Conservation (phyloP, 2,888 invertebrate genomes). For the Cinara cedri region DNA sequence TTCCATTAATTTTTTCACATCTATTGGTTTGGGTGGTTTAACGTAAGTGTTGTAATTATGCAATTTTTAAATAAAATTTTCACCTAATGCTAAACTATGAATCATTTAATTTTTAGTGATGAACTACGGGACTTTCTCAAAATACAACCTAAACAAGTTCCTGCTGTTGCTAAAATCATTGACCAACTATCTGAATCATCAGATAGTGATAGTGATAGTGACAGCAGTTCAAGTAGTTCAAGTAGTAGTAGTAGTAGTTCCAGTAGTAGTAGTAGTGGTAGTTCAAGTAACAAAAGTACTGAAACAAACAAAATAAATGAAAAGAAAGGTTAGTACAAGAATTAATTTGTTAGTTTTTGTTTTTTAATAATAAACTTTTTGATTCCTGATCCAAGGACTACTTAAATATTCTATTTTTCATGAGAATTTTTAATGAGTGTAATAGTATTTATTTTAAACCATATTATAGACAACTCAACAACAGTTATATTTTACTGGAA, state of each 20-base stretch:
- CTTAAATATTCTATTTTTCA: too few species aligned
- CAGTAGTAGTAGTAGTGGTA: constrained; percentile 57
- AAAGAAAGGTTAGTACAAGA: background rate
- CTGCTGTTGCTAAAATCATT: constrained; percentile 63
- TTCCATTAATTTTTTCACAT: constrained; percentile 97
- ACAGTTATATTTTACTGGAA: too few species aligned
- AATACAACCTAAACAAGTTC: constrained; percentile 70
- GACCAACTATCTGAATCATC: constrained; percentile 62
- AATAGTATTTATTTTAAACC: too few species aligned
- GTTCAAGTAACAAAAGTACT: constrained; percentile 12
- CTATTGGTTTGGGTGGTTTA: constrained; percentile 93
- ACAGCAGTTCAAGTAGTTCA: constrained; percentile 22
- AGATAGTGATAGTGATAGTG: constrained; percentile 54
- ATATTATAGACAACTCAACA: too few species aligned
- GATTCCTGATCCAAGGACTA: too few species aligned
- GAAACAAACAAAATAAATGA: background rate
- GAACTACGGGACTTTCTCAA: constrained; percentile 88
- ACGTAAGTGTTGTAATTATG: constrained; percentile 68
- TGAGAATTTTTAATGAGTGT: too few species aligned
- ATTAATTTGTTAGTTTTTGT: background rate
- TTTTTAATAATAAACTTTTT: background rate
- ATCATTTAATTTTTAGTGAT: constrained; percentile 65
- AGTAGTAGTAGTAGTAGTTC: constrained; percentile 58
- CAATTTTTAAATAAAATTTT: background rate
- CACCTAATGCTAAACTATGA: background rate